phyloP scores from a whole-genome alignment of 2,113 vertebrate species.

The Promerops cafer region DNA sequence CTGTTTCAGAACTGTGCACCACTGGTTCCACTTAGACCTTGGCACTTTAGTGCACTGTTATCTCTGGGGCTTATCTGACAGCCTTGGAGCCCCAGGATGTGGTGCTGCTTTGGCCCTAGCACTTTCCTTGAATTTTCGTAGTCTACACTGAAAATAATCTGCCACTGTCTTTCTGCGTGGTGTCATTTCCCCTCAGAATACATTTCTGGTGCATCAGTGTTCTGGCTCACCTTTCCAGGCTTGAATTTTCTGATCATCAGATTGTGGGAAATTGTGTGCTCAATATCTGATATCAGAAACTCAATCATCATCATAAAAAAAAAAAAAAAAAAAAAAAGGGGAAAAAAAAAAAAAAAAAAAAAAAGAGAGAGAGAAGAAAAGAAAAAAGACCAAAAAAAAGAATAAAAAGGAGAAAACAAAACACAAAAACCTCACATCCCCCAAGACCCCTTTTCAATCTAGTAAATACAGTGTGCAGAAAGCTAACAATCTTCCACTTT shows the following conservation, averaged over 20 bases:
- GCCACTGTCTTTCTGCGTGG: neutral
- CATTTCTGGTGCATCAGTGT: neutral
- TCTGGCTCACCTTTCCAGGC: neutral
- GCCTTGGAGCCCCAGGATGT: neutral
- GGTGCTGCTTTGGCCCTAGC: neutral
- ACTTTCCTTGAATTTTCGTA: neutral
- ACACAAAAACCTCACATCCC: neutral
- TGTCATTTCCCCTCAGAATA: neutral
- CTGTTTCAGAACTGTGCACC: neutral
- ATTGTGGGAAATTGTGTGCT: neutral
- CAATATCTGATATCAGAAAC: neutral
- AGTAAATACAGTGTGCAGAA: neutral
- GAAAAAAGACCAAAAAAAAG: too few species aligned
- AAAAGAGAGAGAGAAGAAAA: too few species aligned
- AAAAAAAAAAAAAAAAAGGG: too few species aligned
- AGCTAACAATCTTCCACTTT: neutral
- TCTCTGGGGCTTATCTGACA: neutral
- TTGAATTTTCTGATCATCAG: neutral
- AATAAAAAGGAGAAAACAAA: neutral
- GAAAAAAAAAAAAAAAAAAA: rapidly evolving
- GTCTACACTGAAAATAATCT: neutral
- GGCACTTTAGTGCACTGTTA: neutral
- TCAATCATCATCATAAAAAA: too few species aligned
- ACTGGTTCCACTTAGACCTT: neutral
- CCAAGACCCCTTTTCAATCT: rapidly evolving